phyloP scores from a whole-genome alignment of 2,113 vertebrate species.

The Lepus timidus region DNA sequence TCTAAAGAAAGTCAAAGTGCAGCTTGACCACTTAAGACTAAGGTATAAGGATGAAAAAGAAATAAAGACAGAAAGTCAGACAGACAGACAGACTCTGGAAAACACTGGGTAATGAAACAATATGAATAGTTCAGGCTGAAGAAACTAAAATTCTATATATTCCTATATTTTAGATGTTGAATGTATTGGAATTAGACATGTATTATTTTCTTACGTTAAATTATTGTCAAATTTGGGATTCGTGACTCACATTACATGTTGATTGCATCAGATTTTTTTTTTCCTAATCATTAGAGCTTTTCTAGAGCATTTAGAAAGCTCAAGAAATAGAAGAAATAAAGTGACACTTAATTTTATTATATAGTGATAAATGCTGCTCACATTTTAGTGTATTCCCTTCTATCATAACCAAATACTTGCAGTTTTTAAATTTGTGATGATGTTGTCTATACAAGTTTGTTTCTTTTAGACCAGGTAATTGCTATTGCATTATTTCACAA shows the following conservation, averaged over 20 bases:
- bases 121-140: background rate
- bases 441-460: constrained; percentile 10
- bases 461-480: background rate
- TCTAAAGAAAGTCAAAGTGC: constrained; percentile 11
- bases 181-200: constrained; percentile 39
- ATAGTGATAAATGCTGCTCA: constrained; percentile 29
- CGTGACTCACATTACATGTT: constrained; percentile 57
- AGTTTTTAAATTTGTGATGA: constrained; percentile 47
- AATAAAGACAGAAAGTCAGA: background rate
- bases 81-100: background rate
- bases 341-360: background rate
- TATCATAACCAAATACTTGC: background rate
- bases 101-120: too few species aligned
- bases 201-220: constrained; percentile 40
- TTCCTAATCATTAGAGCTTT: constrained; percentile 29
- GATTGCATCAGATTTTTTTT: background rate
- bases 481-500: constrained; percentile 29
- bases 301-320: constrained; percentile 48
- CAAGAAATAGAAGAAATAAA: constrained; percentile 60
- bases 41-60: background rate
- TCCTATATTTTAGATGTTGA: background rate
- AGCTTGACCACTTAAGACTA: constrained; percentile 7
- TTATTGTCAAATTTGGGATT: constrained; percentile 50
- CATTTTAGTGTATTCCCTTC: constrained; percentile 50
- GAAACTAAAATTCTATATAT: background rate